These are phyloP conservation scores for Silurus meridionalis DNA, from an alignment of 2,113 vertebrate genomes.

Conservation along the genomic window DNA sequence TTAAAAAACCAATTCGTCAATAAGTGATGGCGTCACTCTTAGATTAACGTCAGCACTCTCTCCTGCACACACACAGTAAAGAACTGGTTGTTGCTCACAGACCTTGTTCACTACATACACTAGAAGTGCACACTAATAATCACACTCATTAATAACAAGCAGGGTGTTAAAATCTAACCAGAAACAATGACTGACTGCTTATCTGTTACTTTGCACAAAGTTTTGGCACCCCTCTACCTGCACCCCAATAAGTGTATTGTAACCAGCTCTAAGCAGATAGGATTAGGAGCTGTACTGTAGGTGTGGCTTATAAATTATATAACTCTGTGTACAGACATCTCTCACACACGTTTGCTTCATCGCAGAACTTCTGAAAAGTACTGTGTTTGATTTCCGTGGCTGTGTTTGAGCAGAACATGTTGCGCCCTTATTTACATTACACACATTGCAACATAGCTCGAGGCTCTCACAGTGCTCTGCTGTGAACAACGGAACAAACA, in stretches of 20 bases:
- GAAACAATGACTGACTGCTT: not conserved
- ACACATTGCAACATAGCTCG: slow-evolving; percentile 12
- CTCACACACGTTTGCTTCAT: not conserved
- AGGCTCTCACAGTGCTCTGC: not conserved
- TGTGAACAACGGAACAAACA: not conserved
- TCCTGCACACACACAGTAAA: not conserved
- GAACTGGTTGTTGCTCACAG: not conserved
- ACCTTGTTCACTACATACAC: not conserved
- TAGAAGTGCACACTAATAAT: not conserved
- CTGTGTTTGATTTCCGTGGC: slow-evolving; percentile 10
- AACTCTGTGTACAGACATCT: not conserved
- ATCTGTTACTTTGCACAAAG: not conserved
- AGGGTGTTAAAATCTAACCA: not conserved
- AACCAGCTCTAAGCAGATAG: not conserved
- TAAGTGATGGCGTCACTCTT: not conserved
- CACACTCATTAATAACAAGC: not conserved
- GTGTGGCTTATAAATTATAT: not conserved
- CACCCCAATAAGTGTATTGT: not conserved
- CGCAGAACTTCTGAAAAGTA: not conserved
- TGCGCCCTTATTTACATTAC: slow-evolving; percentile 28
- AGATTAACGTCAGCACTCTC: not conserved
- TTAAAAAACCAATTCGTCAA: not conserved
- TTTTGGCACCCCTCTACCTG: not conserved
- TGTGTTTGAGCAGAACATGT: slow-evolving; percentile 5
- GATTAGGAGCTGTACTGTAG: not conserved